Evolutionary conservation across 1,140 invertebrate genomes (phyloP), one percentile per base, ranked within the genome.

Genomic region (Mya arenaria): DNA sequence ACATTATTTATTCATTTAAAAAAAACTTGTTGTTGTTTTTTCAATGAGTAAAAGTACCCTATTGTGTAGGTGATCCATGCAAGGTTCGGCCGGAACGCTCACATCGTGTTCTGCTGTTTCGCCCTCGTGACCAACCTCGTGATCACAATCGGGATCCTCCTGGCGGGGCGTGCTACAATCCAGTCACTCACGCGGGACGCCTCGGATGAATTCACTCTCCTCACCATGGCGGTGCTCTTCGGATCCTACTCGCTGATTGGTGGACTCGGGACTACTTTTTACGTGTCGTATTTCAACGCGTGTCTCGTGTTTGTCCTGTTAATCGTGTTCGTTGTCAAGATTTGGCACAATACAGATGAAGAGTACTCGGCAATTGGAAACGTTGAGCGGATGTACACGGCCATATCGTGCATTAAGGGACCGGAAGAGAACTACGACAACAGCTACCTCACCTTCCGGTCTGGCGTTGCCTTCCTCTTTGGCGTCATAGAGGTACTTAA

Each of bases 201-300:
- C 23, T 87, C 88, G 8, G 87, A 88, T 74, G 88, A 89, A 74
- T 89, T 87, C 71, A 79, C 83, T 10, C 84, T 88, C 10, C 82
- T 89, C 28, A 86, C 88, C 37, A 88, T 89, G 88, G 87, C 88
- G 28, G 85, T 86, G 10, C 73, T 89, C 25, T 88, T 89, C 65
- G 91, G 90, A 3, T 90, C 90, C 28, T 93, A 93, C 82, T 92
- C 92, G 39, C 81, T 92, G 58, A 91, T 92, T 65, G 92, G 92
- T 19, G 92, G 92, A 8, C 87, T 93, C 15, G 92, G 92, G 19
- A 91, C 92, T 28, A 92, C 92, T 28, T 92, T 92, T 79, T 92
- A 92, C 75, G 92, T 92, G 5, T 92, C 91, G 66, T 92, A 92
- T 80, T 92, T 92, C 89, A 92, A 92, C 84, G 90, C 90, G 17